Evolutionary conservation across 2,113 vertebrate genomes (phyloP).

Genomic region (Mormyrus lacerda): DNA sequence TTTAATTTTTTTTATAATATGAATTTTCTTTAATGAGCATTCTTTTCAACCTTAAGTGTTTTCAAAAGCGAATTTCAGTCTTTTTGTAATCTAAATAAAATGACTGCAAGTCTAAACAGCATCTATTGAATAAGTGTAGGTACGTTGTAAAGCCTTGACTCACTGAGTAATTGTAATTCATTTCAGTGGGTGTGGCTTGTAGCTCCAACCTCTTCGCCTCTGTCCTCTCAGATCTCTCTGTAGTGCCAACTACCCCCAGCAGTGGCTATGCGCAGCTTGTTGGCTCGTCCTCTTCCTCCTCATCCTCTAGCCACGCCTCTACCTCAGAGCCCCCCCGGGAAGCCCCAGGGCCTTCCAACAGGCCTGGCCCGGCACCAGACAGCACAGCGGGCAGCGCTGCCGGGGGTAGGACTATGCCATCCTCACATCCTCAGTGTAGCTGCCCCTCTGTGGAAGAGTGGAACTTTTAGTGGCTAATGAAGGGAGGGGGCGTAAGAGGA

Average conservation of each 20-base stretch:
- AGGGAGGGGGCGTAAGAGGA: neutral
- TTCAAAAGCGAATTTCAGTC: neutral
- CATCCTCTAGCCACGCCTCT: slow-evolving; percentile 63
- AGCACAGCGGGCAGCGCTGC: slow-evolving; percentile 59
- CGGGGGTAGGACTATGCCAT: slow-evolving; percentile 61
- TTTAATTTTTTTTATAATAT: neutral
- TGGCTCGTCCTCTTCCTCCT: slow-evolving; percentile 65
- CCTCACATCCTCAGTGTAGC: slow-evolving; percentile 28
- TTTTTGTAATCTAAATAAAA: neutral
- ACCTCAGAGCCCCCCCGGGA: slow-evolving; percentile 85
- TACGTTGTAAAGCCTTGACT: neutral
- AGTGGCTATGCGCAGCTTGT: slow-evolving; percentile 71
- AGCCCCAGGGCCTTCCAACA: slow-evolving; percentile 66
- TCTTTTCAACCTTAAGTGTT: neutral
- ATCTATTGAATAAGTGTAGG: neutral
- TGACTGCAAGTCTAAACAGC: neutral
- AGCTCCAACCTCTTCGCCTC: neutral
- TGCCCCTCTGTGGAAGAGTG: slow-evolving; percentile 35
- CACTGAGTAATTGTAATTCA: neutral
- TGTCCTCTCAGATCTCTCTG: slow-evolving; percentile 70
- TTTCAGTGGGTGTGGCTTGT: neutral
- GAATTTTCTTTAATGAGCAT: neutral
- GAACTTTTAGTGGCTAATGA: slow-evolving; percentile 36
- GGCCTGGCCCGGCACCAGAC: slow-evolving; percentile 66
- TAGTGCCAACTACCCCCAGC: slow-evolving; percentile 85